Evolutionary conservation across 2,888 invertebrate species (phyloP).

Genomic region (Lymantria dispar): DNA sequence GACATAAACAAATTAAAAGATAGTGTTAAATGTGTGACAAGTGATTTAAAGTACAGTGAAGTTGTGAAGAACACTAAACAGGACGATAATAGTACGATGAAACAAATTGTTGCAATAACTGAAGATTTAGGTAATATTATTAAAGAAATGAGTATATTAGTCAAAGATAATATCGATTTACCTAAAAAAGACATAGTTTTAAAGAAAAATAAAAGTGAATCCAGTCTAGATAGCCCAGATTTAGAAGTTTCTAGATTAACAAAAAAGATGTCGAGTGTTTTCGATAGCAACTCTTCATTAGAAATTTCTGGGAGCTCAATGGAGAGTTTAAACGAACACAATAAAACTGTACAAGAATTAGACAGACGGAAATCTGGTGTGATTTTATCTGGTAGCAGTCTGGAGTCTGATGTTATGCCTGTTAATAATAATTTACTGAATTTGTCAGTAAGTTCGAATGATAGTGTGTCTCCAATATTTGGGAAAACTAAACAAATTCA

Average conservation of each 20-base stretch:
- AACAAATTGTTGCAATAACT: constrained; percentile 63
- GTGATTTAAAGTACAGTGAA: constrained; percentile 39
- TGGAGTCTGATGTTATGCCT: constrained; percentile 71
- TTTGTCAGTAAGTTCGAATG: constrained; percentile 72
- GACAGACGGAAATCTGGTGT: constrained; percentile 61
- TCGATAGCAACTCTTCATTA: constrained; percentile 72
- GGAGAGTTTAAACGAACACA: constrained; percentile 69
- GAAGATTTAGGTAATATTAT: constrained; percentile 70
- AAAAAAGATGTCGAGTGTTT: constrained; percentile 64
- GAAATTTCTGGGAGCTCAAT: constrained; percentile 78
- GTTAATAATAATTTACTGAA: constrained; percentile 63
- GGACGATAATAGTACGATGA: constrained; percentile 43
- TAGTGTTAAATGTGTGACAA: constrained; percentile 27
- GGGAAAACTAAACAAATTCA: constrained; percentile 68
- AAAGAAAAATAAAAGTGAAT: constrained; percentile 79
- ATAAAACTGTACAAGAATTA: constrained; percentile 52
- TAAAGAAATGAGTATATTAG: constrained; percentile 62
- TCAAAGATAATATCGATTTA: constrained; percentile 38
- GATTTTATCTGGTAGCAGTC: constrained; percentile 63
- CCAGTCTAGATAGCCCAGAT: constrained; percentile 78
- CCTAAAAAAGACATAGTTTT: constrained; percentile 60
- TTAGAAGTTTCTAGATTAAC: constrained; percentile 76
- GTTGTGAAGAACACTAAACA: constrained; percentile 35
- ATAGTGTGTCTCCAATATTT: constrained; percentile 75
- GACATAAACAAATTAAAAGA: constrained; percentile 15